Evolutionary conservation across 2,797 vertebrate species (phyloP).

Genomic region (Eulemur rubriventer): DNA sequence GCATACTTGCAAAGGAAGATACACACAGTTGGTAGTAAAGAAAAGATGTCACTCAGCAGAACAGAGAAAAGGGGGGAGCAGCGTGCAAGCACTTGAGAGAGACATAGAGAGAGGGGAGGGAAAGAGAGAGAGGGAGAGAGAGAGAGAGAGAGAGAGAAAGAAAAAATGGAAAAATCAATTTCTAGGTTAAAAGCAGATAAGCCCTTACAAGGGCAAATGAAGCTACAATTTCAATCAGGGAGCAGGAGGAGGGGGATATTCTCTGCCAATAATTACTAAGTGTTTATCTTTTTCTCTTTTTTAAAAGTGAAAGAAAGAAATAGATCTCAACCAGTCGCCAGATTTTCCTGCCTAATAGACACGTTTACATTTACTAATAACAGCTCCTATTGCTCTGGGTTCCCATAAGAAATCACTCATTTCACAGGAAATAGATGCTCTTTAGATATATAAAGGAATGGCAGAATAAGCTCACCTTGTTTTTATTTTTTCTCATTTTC

Average conservation of each 20-base stretch:
- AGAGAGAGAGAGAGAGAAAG: neutral
- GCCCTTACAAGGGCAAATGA: conserved; percentile 45
- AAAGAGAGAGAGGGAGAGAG: neutral
- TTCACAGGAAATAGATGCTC: conserved; percentile 66
- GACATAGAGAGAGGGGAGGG: neutral
- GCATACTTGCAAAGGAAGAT: conserved; percentile 39
- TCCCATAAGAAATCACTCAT: conserved; percentile 77
- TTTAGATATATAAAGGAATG: conserved; percentile 72
- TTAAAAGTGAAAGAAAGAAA: conserved; percentile 53
- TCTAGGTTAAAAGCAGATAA: conserved; percentile 66
- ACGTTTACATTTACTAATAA: conserved; percentile 63
- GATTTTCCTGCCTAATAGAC: conserved; percentile 36
- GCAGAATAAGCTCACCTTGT: conserved; percentile 90
- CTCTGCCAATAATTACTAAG: conserved; percentile 61
- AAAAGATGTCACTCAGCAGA: neutral
- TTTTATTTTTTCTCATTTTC: conserved; percentile 85
- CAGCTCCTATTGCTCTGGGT: conserved; percentile 43
- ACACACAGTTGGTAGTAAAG: conserved; percentile 7
- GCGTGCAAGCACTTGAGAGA: neutral
- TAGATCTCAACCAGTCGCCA: conserved; percentile 53
- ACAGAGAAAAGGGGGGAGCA: neutral
- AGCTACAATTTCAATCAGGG: conserved; percentile 52
- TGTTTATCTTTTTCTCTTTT: conserved; percentile 37
- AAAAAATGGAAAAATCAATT: neutral
- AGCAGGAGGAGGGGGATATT: neutral